phyloP scores from a whole-genome alignment of 2,888 invertebrate species.

The Papilio demoleus region DNA sequence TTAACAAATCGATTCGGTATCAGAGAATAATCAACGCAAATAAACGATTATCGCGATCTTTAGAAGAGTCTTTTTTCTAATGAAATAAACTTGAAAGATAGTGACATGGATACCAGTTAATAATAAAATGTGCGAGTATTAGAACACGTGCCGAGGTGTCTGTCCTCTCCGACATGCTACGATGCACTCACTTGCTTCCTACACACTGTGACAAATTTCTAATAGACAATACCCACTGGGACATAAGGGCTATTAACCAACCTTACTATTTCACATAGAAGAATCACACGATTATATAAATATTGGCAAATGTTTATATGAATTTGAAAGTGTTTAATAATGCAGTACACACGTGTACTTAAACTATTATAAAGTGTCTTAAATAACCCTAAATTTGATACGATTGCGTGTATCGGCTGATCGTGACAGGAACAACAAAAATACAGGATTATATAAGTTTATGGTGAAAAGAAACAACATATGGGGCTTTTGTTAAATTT shows the following conservation, averaged over 20 bases:
- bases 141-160: conserved; percentile 31
- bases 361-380: conserved; percentile 16
- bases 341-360: neutral
- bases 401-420: conserved; percentile 27
- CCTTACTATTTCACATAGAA: neutral
- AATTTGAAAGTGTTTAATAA: neutral
- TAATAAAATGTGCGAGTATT: conserved; percentile 35
- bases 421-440: conserved; percentile 14
- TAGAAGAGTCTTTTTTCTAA: neutral
- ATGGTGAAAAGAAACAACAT: conserved; percentile 11
- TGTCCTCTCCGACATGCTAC: conserved; percentile 39
- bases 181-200: conserved; percentile 40
- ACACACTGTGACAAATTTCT: conserved; percentile 35
- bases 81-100: neutral
- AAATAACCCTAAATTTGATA: conserved; percentile 36
- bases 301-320: neutral
- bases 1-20: no score
- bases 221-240: conserved; percentile 26
- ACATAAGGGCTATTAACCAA: neutral
- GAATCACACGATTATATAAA: neutral
- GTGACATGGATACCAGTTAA: conserved; percentile 16
- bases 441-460: conserved; percentile 17
- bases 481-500: no score
- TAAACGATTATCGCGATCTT: no score
- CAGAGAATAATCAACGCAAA: no score